Evolutionary conservation across 2,888 invertebrate genomes (phyloP), one percentile per base, ranked within the genome.

Genomic region (Blastobasis lacticolella): DNA sequence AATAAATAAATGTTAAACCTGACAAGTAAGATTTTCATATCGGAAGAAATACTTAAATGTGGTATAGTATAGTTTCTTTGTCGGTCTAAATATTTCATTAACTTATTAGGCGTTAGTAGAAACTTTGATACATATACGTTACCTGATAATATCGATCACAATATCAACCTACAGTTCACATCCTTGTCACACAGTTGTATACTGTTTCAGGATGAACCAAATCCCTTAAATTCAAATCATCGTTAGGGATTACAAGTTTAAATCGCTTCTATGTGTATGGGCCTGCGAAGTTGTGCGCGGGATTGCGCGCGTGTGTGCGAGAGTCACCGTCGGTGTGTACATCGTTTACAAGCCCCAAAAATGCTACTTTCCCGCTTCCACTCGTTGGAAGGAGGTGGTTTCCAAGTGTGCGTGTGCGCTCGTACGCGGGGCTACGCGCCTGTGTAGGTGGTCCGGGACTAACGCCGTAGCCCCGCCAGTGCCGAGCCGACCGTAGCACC

Each of bases 211-310:
- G 68, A 75, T 73, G 72, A 76, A 66, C 69, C 64, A 74, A 79
- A 81, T 80, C 75, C 77, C 72, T 77, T 77, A 79, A 80, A 84
- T 82, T 81, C 77, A 82, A 85, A 86, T 86, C 77, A 84, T 84
- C 81, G 77, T 82, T 77, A 75, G 73, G 81, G 83, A 84, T 87
- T 84, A 86, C 81, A 87, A 86, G 80, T 86, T 86, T 79, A 81
- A 82, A 81, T 82, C 81, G 80, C 70, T 75, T 74, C 67, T 67
- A 76, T 76, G 78, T 80, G 73, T 80, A 78, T 72, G 67, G 69
- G 68, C 73, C 64, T 67, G 69, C 71, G 68, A 66, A 70, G 63
- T 69, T 69, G 73, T 71, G 73, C 70, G 73, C 73, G 62, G 62
- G 62, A 55, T 6, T n/a, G 0, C 53, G 53, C 57, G 57, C 46